A percentile compares a stretch with the other conserved stretches of the same genome.
Conservation (phyloP, 2,888 invertebrate species). For the Nudaria mundana region DNA sequence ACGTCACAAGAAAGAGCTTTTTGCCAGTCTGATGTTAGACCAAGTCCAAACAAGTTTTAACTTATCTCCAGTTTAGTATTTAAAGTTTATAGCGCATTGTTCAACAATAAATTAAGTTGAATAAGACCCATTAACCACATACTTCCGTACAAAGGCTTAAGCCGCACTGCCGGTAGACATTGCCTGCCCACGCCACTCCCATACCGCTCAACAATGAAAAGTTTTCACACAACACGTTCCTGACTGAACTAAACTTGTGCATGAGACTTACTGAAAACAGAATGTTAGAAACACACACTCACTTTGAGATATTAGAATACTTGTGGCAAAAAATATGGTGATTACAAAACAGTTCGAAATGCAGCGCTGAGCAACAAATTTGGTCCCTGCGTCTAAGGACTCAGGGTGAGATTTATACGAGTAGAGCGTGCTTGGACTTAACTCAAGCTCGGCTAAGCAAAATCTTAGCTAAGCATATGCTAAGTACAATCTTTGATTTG, state of each 20-base stretch:
- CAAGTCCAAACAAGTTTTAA: no score
- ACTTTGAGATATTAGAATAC: background rate
- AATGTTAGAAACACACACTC: background rate
- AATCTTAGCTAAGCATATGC: no score
- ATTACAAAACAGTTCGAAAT: no score
- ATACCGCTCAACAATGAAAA: background rate
- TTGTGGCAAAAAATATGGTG: no score
- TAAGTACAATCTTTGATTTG: no score
- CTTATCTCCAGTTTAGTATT: no score
- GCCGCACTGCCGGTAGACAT: conserved; percentile 1
- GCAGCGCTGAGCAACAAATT: no score
- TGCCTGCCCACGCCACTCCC: background rate
- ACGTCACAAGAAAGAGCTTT: no score
- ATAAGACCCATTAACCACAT: conserved; percentile 1
- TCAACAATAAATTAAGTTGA: background rate
- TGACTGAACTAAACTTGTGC: background rate
- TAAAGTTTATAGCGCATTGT: background rate
- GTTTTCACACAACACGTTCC: conserved; percentile 2
- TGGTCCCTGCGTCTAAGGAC: no score
- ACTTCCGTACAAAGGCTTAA: conserved; percentile 1
- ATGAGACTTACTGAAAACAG: background rate
- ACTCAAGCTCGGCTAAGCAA: no score
- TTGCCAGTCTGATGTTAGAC: background rate
- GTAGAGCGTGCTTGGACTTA: no score
- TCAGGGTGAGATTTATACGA: no score